Base-by-base conservation (phyloP, 2,113 vertebrate genomes). In the Gulo gulo region DNA sequence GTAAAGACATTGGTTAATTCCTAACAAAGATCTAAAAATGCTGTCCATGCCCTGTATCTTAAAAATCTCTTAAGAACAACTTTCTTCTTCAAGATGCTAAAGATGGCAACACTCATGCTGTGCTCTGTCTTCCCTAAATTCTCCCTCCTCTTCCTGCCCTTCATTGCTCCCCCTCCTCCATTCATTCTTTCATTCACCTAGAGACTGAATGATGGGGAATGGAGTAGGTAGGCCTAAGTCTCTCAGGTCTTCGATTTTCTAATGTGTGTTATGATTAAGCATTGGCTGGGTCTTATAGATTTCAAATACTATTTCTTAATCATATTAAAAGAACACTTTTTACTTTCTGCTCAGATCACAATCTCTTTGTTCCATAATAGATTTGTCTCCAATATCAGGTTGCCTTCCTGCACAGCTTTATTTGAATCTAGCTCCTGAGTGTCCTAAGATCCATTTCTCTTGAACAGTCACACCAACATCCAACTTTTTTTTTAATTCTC, bases 301-400 rank as follows among this genome's bases (percentile, higher is more conserved):
- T 79, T 97, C 76, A 67, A 55, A 36, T 73, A 31, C 24, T 57
- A 0, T 50, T 78, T 76, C 47, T 65, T 95, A 76, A 80, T 88
- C 26, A 1, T 24, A 45, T 76, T 63, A 65, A 39, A 86, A 90
- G 69, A 93, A 83, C 73, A 29, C 29, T 5, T 69, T 78, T 71
- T 88, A 36, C 79, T 94, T 93, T 74, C 50, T 82, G 15, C 59
- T 86, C 52, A 83, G 57, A 73, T 69, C 39, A 83, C 36, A 95
- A 31, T 84, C 29, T 90, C 81, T 88, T 88, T 96, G 78, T 92
- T 96, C 57, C 74, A 45, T 29, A n/a, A 24, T 88, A 95, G 81
- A 89, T 83, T 76, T 93, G 47, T 7, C 83, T 92, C 31, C 20
- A 47, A 9, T 86, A 69, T 20, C 42, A 83, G 63, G 42, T 73